These are phyloP conservation scores for Clarias pachynema DNA, from an alignment of 2,797 vertebrate genomes.

Conservation along the genomic window DNA sequence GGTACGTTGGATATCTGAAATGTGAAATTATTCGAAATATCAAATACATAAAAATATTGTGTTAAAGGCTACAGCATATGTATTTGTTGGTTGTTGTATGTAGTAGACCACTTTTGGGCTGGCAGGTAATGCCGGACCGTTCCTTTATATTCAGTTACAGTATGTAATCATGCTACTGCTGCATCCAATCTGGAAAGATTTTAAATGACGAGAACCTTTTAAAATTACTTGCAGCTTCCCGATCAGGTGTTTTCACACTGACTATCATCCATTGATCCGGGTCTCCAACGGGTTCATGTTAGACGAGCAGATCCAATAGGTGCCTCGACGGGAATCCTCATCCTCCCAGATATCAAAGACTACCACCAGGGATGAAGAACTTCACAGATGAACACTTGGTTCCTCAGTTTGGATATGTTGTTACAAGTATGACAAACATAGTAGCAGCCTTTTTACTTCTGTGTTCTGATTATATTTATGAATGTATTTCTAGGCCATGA, in stretches of 20 bases:
- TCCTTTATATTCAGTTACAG: too few relatives aligned
- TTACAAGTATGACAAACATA: conserved; percentile 85
- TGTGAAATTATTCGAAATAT: too few relatives aligned
- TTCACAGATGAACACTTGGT: conserved; percentile 91
- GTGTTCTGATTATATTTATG: background rate
- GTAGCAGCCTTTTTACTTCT: background rate
- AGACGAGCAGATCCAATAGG: conserved; percentile 97
- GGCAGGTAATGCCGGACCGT: too few relatives aligned
- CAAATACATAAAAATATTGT: too few relatives aligned
- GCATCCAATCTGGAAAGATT: background rate
- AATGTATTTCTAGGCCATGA: background rate
- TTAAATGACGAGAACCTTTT: background rate
- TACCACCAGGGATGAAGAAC: conserved; percentile 95
- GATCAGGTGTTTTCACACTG: conserved; percentile 69
- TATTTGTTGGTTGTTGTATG: too few relatives aligned
- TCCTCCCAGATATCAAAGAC: conserved; percentile 88
- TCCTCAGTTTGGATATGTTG: conserved; percentile 95
- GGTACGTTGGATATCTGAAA: too few relatives aligned
- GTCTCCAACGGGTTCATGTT: conserved; percentile 93
- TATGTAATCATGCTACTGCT: background rate
- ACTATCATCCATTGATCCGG: conserved; percentile 81
- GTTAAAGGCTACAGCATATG: too few relatives aligned
- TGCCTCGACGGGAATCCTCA: conserved; percentile 96
- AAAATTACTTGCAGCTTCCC: conserved; percentile 82
- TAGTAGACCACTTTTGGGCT: too few relatives aligned